Evolutionary conservation across 2,113 vertebrate species (phyloP).

Genomic region (Lethenteron camtschaticum): DNA sequence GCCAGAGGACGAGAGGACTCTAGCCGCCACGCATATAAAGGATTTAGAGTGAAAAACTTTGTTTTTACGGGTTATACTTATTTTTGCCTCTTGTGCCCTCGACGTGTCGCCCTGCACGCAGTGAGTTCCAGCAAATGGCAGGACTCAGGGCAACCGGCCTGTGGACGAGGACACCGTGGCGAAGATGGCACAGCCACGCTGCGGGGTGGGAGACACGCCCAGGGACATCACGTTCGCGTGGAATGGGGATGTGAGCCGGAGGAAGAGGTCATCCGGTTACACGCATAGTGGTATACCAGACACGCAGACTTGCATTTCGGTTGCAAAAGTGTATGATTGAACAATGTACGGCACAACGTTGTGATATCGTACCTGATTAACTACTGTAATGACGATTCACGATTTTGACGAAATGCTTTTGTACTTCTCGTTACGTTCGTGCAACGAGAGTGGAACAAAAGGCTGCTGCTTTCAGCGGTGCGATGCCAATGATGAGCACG

Average conservation of each 20-base stretch:
- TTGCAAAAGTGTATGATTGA: not conserved
- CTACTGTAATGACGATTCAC: not conserved
- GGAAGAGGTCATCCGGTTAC: not conserved
- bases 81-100: too few species aligned
- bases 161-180: slow-evolving; percentile 29
- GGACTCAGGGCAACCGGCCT: slow-evolving; percentile 33
- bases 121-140: slow-evolving; percentile 32
- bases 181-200: slow-evolving; percentile 46
- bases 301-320: not conserved
- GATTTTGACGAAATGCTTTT: not conserved
- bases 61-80: too few species aligned
- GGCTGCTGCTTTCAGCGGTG: too few species aligned
- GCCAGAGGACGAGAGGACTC: too few species aligned
- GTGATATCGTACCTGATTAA: not conserved
- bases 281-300: not conserved
- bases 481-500: too few species aligned
- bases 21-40: too few species aligned
- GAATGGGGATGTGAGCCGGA: not conserved
- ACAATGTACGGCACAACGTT: not conserved
- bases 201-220: slow-evolving; percentile 44
- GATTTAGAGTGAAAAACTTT: too few species aligned
- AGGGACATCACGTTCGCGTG: not conserved
- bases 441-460: too few species aligned
- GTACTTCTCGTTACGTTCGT: too few species aligned
- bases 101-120: slow-evolving; percentile 8